These are phyloP conservation scores for Stomatorhinus ivindoensis DNA, from an alignment of 2,113 vertebrate species.

Conservation along the genomic window DNA sequence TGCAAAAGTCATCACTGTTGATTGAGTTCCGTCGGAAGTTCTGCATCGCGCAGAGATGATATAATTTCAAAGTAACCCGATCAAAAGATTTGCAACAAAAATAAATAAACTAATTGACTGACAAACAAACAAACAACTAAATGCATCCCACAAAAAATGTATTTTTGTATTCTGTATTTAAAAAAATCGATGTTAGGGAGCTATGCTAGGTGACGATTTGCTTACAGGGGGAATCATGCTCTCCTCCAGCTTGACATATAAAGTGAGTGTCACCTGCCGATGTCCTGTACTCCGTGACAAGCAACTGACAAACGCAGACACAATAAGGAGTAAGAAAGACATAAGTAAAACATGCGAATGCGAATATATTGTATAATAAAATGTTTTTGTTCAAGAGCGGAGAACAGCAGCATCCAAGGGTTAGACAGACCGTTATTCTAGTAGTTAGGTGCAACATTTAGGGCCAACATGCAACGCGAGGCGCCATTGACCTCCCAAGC, in stretches of 20 bases:
- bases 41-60: background rate
- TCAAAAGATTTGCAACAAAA: background rate
- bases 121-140: background rate
- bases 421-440: background rate
- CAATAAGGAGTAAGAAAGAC: background rate
- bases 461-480: background rate
- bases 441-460: background rate
- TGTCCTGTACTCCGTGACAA: constrained; percentile 29
- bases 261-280: constrained; percentile 35
- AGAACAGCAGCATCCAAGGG: background rate
- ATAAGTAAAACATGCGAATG: background rate
- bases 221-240: constrained; percentile 26
- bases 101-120: background rate
- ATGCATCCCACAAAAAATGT: background rate
- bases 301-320: background rate
- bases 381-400: background rate
- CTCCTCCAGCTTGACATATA: constrained; percentile 29
- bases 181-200: constrained; percentile 18
- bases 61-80: background rate
- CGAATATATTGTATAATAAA: background rate
- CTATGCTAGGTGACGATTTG: constrained; percentile 31
- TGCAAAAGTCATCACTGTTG: background rate
- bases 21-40: background rate
- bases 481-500: background rate
- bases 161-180: constrained; percentile 21